Base-by-base conservation (phyloP, 2,797 vertebrate species). In the Pipistrellus pygmaeus region DNA sequence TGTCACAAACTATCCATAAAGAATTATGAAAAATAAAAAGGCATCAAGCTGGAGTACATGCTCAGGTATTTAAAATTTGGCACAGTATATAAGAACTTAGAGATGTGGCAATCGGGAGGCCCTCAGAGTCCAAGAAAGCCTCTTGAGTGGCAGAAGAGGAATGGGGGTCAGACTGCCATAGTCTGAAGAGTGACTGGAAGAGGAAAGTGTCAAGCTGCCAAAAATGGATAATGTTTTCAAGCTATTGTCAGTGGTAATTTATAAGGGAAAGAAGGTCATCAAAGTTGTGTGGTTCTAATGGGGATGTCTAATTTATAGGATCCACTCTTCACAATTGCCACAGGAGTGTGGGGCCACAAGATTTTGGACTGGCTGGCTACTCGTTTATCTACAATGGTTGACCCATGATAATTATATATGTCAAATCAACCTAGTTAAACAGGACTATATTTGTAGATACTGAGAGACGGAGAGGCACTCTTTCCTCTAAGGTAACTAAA, bases 1-100 rank as follows among this genome's bases (percentile, higher is more conserved):
- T 60, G 20, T 48, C 55, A 75, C 21, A 71, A 84, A 69, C 17
- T 66, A 18, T n/a, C 53, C 12, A 60, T 62, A 15, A 3, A 69
- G 30, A 95, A 78, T 41, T 55, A 53, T 53, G 48, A 95, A 73
- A 86, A 55, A 62, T n/a, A 75, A 53, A 96, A 30, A 94, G 41
- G 32, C 20, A 68, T 18, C 60, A 62, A 32, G 8, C 68, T 32
- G 23, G 18, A 60, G 12, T 13, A 4, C 8, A 35, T 41, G 11
- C 2, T 77, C 10, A 35, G 20, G 17, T 77, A 1, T 81, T 90
- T 72, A 51, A 76, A 92, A 76, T 76, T 20, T 35, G 41, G n/a
- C n/a, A 68, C 6, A 66, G 13, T 44, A 30, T 85, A 6, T 35
- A 90, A 82, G 6, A 69, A 73, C 18, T 73, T 73, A 85, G 11